Percentiles rank a stretch among this genome's conserved stretches.
These are phyloP conservation scores for Heliangelus exortis DNA, from an alignment of 2,797 vertebrate genomes.

Conservation along the genomic window DNA sequence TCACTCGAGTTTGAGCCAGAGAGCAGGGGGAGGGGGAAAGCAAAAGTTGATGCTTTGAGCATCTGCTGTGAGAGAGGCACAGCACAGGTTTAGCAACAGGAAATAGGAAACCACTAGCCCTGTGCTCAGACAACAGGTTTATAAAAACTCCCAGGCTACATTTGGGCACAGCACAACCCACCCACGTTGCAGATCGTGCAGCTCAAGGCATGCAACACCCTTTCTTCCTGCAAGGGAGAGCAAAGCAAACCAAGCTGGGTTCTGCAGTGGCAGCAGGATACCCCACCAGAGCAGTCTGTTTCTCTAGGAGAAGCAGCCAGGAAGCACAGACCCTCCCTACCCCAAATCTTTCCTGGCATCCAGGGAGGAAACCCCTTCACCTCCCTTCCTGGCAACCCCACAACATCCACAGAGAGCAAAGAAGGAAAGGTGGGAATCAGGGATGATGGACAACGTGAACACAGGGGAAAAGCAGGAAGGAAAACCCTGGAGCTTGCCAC, in stretches of 20 bases:
- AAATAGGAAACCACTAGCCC: not conserved
- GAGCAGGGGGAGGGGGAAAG: not conserved
- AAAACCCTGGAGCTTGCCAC: not conserved
- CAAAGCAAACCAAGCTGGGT: not conserved
- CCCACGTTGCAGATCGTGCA: not conserved
- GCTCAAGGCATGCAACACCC: fast-evolving
- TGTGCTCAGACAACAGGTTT: not conserved
- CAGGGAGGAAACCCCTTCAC: not conserved
- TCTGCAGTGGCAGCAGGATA: not conserved
- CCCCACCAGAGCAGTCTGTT: not conserved
- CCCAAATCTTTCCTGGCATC: not conserved
- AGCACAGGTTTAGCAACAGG: not conserved
- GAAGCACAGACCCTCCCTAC: not conserved
- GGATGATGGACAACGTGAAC: not conserved
- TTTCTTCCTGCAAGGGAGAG: not conserved
- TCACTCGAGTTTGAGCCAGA: not conserved
- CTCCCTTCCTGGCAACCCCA: not conserved
- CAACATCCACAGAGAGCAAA: fast-evolving
- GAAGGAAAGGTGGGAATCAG: not conserved
- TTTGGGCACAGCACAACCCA: not conserved
- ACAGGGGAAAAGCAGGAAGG: not conserved
- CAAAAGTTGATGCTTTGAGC: not conserved
- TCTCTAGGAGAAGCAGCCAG: not conserved
- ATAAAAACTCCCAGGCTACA: not conserved
- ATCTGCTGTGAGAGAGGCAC: not conserved